phyloP scores from a whole-genome alignment of 2,797 vertebrate species.

The Thamnophis elegans region DNA sequence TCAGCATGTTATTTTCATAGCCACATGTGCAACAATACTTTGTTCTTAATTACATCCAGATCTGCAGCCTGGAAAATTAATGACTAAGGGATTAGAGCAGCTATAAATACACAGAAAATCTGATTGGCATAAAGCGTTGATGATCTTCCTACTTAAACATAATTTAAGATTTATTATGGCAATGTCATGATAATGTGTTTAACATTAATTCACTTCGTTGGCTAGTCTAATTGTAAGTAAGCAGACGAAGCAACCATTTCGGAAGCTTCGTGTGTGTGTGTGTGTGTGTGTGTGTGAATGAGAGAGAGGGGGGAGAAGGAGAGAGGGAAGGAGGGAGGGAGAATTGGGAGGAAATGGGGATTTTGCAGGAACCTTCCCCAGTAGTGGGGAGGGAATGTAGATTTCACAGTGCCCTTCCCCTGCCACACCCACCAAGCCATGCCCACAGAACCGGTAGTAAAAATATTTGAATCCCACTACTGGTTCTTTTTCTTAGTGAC shows the following conservation, averaged over 20 bases:
- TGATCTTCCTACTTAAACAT: slow-evolving; percentile 35
- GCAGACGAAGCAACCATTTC: slow-evolving; percentile 13
- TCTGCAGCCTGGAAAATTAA: slow-evolving; percentile 55
- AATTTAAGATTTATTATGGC: slow-evolving; percentile 43
- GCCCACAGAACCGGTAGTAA: no score
- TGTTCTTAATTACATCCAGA: slow-evolving; percentile 62
- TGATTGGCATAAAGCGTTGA: slow-evolving; percentile 53
- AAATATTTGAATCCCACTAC: no score
- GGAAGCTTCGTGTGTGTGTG: background rate
- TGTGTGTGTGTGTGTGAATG: background rate
- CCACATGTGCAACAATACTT: slow-evolving; percentile 44
- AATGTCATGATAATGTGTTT: slow-evolving; percentile 14
- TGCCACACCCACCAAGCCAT: no score
- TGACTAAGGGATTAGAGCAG: slow-evolving; percentile 54
- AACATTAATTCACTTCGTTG: slow-evolving; percentile 25
- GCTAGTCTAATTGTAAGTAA: slow-evolving; percentile 31
- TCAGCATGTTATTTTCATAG: slow-evolving; percentile 57
- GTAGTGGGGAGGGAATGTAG: no score
- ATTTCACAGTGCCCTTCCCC: no score
- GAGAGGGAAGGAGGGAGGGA: no score
- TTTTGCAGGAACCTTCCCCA: no score
- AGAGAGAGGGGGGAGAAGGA: no score
- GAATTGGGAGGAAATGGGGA: no score
- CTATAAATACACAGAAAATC: slow-evolving; percentile 54
- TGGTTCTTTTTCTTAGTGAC: background rate